Base-by-base conservation (phyloP, 2,888 invertebrate genomes). In the Omphaloscelis lunosa region DNA sequence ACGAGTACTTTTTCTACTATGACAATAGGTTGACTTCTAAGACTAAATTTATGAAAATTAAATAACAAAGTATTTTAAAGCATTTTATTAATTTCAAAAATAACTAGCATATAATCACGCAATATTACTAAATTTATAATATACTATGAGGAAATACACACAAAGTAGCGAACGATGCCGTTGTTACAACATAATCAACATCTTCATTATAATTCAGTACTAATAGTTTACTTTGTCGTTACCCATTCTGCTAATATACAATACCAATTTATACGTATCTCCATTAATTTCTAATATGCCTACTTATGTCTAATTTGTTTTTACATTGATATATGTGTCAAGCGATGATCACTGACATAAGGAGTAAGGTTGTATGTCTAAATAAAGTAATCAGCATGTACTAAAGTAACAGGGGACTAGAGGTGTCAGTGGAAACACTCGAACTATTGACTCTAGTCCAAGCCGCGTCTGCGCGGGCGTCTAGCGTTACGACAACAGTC, bases 51-150 rank as follows among this genome's bases (percentile, higher is more conserved):
- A 8, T n/a, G 0, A 20, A 58, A 56, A 61, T 23, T 7, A 34
- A 56, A 68, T 39, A n/a, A n/a, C 0, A n/a, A 39, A 27, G 73
- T 86, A 89, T 89, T 96, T 95, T 94, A 94, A 95, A 95, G 95
- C 94, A 90, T 93, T 94, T 96, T 95, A 95, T 95, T 96, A 94
- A 95, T 95, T 96, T 96, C 94, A 95, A 96, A 96, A 95, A 95
- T 95, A 95, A 93, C 95, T 95, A 96, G 93, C 95, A 95, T 93
- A 93, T 95, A 94, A 95, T 94, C 95, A 96, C 95, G 93, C 95
- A 92, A 90, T 94, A 94, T 93, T 92, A 93, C 94, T 95, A 94
- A 92, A 91, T 94, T 94, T 91, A 94, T 93, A 92, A 94, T 94
- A 95, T 92, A 92, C 94, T 95, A 95, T 95, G 94, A 95, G 93